These are phyloP conservation scores for Gymnodraco acuticeps DNA, from an alignment of 2,797 vertebrate species.

Conservation along the genomic window DNA sequence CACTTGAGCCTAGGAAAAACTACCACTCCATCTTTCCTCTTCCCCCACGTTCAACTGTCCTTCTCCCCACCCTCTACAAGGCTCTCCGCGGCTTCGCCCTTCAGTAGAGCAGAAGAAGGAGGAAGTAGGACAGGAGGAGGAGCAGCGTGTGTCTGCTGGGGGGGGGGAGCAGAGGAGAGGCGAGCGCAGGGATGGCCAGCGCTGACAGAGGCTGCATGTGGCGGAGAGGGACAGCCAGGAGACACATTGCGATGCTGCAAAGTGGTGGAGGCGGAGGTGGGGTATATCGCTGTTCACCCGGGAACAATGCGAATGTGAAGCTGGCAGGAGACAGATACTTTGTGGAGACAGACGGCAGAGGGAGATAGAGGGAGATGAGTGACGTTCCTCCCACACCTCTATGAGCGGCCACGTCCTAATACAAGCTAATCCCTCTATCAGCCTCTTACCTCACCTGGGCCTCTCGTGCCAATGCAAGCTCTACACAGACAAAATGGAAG, in stretches of 20 bases:
- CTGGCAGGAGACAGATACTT: slow-evolving; percentile 58
- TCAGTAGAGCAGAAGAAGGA: slow-evolving; percentile 67
- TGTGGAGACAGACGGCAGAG: slow-evolving; percentile 39
- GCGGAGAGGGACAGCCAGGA: slow-evolving; percentile 32
- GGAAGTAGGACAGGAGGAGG: slow-evolving; percentile 79
- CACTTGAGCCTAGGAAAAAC: slow-evolving; percentile 11
- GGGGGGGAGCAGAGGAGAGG: slow-evolving; percentile 25
- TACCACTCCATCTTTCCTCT: slow-evolving; percentile 20
- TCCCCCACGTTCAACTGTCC: not conserved
- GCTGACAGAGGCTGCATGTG: slow-evolving; percentile 33
- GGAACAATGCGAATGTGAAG: slow-evolving; percentile 48
- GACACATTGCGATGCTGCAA: slow-evolving; percentile 49
- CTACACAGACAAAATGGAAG: slow-evolving; percentile 63
- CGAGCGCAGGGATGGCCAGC: slow-evolving; percentile 12
- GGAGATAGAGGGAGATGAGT: slow-evolving; percentile 47
- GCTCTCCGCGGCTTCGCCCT: slow-evolving; percentile 57
- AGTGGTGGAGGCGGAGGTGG: slow-evolving; percentile 7
- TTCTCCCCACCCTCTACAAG: not conserved
- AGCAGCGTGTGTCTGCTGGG: slow-evolving; percentile 36
- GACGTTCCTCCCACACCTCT: slow-evolving; percentile 44
- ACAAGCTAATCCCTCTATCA: slow-evolving; percentile 71
- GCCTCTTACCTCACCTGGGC: slow-evolving; percentile 68
- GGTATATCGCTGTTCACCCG: slow-evolving; percentile 46
- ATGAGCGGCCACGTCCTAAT: slow-evolving; percentile 64
- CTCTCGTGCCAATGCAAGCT: slow-evolving; percentile 32